Percentiles rank a stretch among this genome's conserved stretches.
phyloP scores from a whole-genome alignment of 2,797 vertebrate genomes.

The Benthosema pterotum region DNA sequence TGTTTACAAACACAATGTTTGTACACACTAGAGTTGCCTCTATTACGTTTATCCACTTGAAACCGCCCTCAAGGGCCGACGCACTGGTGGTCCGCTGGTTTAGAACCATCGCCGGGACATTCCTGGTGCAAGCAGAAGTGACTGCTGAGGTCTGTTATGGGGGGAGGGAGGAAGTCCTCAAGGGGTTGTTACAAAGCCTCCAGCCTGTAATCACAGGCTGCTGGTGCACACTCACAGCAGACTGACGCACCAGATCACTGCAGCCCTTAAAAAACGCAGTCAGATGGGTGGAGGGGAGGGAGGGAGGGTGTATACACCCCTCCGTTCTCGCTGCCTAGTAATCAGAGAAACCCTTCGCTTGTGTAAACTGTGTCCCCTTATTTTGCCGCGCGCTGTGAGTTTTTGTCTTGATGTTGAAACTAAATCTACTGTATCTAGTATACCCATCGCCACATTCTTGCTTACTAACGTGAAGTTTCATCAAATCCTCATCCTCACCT shows the following conservation, averaged over 20 bases:
- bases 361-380: conserved; percentile 59
- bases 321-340: conserved; percentile 63
- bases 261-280: conserved; percentile 43
- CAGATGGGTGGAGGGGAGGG: conserved; percentile 50
- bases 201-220: conserved; percentile 66
- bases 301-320: conserved; percentile 24
- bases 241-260: conserved; percentile 20
- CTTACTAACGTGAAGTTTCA: no score
- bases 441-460: no score
- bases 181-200: conserved; percentile 68
- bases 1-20: no score
- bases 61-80: no score
- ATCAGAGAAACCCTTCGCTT: conserved; percentile 48
- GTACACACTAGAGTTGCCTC: no score
- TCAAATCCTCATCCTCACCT: no score
- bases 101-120: conserved; percentile 66
- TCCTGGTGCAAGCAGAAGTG: conserved; percentile 46
- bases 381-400: conserved; percentile 17
- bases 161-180: conserved; percentile 10
- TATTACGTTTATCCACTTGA: no score
- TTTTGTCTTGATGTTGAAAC: conserved; percentile 40
- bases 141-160: background rate
- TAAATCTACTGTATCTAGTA: no score
- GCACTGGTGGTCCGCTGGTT: no score
- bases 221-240: conserved; percentile 39